Evolutionary conservation across 2,888 invertebrate genomes (phyloP).

Genomic region (Calameuta filiformis): DNA sequence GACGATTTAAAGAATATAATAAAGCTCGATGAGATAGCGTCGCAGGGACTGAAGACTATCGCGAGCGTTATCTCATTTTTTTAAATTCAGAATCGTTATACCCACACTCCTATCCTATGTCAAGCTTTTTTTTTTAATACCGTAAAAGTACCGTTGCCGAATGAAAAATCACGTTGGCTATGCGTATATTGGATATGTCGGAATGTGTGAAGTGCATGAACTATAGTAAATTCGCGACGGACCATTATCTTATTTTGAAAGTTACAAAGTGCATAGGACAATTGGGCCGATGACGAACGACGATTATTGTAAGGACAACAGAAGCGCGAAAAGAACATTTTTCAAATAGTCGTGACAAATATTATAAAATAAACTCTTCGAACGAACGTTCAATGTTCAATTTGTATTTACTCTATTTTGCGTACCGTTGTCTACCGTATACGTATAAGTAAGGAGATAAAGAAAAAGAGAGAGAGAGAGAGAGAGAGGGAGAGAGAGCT

Average conservation of each 20-base stretch:
- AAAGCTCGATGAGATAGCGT: not conserved
- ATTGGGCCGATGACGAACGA: not conserved
- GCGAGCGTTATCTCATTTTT: not conserved
- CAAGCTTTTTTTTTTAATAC: not conserved
- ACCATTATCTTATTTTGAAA: too few relatives aligned
- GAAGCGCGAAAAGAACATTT: not conserved
- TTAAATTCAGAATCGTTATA: not conserved
- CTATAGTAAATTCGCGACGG: too few relatives aligned
- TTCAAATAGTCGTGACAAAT: not conserved
- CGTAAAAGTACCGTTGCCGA: not conserved
- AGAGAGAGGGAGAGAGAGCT: conserved; percentile 4
- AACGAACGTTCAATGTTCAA: conserved; percentile 27
- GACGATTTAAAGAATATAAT: not conserved
- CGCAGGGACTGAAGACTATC: not conserved
- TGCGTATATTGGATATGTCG: not conserved
- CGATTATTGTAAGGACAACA: not conserved
- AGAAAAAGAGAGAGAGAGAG: too few relatives aligned
- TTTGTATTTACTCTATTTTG: conserved; percentile 43
- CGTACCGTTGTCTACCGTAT: conserved; percentile 42
- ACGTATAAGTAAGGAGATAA: conserved; percentile 25
- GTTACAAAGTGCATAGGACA: not conserved
- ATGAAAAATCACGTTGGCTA: not conserved
- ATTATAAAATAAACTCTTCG: not conserved
- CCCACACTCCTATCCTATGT: not conserved
- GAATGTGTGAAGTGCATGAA: not conserved